A percentile compares a stretch with the other conserved stretches of the same genome.
These are phyloP conservation scores for Ethmia dodecea DNA, from an alignment of 2,888 invertebrate genomes.

Conservation along the genomic window DNA sequence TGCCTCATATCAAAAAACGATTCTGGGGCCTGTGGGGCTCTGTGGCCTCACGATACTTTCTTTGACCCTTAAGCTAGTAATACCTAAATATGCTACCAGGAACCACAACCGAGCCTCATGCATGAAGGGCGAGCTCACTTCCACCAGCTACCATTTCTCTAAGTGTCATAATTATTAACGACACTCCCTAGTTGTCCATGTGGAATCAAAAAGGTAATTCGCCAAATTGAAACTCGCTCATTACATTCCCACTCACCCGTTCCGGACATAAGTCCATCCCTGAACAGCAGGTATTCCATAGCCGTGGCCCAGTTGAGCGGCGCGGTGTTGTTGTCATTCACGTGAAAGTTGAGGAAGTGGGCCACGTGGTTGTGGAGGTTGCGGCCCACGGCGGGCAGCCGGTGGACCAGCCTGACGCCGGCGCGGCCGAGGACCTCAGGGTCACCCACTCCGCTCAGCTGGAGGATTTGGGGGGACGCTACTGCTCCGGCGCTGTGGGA, in stretches of 20 bases:
- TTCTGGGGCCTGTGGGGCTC: too few species aligned
- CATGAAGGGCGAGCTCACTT: too few species aligned
- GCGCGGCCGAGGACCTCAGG: conserved; percentile 81
- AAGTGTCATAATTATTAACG: too few species aligned
- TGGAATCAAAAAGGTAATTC: too few species aligned
- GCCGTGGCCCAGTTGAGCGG: conserved; percentile 95
- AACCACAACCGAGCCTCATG: too few species aligned
- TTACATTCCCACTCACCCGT: conserved; percentile 80
- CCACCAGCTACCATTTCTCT: too few species aligned
- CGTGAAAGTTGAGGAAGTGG: conserved; percentile 85
- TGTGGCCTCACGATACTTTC: too few species aligned
- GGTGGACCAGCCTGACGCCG: conserved; percentile 82
- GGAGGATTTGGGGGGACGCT: conserved; percentile 94
- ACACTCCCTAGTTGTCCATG: too few species aligned
- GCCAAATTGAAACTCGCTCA: too few species aligned
- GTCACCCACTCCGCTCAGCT: conserved; percentile 93
- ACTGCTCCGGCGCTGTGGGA: conserved; percentile 85
- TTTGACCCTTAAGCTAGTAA: too few species aligned
- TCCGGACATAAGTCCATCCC: conserved; percentile 93
- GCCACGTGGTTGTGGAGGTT: conserved; percentile 94
- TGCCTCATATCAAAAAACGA: too few species aligned
- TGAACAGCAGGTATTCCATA: conserved; percentile 92
- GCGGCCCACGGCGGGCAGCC: conserved; percentile 88
- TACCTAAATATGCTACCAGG: too few species aligned
- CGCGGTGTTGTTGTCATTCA: conserved; percentile 90